Evolutionary conservation across 2,888 invertebrate genomes (phyloP).

Genomic region (Tetramorium bicarinatum): DNA sequence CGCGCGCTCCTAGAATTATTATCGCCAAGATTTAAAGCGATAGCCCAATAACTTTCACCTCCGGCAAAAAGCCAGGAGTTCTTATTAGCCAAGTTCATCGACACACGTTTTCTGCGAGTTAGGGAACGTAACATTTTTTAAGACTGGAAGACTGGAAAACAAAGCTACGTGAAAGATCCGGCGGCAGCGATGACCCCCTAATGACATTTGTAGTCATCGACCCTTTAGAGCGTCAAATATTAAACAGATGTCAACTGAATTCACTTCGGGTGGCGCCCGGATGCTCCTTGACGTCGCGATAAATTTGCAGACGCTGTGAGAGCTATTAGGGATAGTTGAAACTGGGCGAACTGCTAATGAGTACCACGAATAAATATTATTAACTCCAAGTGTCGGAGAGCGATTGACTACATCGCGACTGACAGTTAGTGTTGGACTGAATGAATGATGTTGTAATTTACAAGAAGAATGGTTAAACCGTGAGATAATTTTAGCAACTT

Average conservation of each 20-base stretch:
- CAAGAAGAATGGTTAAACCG: not conserved
- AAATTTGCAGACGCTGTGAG: constrained; percentile 49
- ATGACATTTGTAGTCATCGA: constrained; percentile 57
- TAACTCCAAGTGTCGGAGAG: constrained; percentile 49
- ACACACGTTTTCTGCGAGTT: constrained; percentile 4
- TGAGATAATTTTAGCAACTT: not conserved
- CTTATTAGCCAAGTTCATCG: constrained; percentile 2
- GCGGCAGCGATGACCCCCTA: constrained; percentile 47
- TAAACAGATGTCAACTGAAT: constrained; percentile 69
- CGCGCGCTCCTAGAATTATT: not conserved
- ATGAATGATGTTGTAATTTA: not conserved
- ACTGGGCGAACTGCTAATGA: constrained; percentile 30
- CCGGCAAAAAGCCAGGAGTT: not conserved
- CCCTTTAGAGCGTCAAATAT: constrained; percentile 55
- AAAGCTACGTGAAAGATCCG: not conserved
- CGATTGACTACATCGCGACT: constrained; percentile 39
- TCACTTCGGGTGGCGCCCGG: constrained; percentile 40
- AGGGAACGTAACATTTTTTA: not conserved
- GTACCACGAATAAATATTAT: constrained; percentile 49
- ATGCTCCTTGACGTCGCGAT: constrained; percentile 60
- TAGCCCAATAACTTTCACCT: constrained; percentile 26
- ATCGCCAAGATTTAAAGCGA: constrained; percentile 17
- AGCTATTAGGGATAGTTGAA: constrained; percentile 38
- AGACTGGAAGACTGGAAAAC: constrained; percentile 13
- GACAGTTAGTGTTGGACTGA: constrained; percentile 1